These are phyloP conservation scores for Etheostoma cragini DNA, from an alignment of 2,113 vertebrate genomes.

Conservation along the genomic window DNA sequence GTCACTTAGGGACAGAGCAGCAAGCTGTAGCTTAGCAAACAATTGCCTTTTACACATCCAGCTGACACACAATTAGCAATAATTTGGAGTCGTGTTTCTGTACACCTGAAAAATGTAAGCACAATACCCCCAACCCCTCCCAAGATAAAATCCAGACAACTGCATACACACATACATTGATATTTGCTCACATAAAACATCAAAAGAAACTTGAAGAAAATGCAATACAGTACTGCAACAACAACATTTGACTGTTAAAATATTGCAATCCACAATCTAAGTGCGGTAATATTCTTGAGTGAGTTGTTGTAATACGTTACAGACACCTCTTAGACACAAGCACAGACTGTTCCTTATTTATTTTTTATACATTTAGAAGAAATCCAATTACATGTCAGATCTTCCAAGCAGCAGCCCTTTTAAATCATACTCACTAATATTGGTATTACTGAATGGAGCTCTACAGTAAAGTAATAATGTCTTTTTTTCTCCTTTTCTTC, in stretches of 20 bases:
- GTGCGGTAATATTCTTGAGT: background rate
- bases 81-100: too few relatives aligned
- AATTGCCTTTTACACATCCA: too few relatives aligned
- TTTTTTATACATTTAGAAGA: constrained; percentile 44
- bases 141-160: too few relatives aligned
- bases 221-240: background rate
- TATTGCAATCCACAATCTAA: background rate
- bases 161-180: background rate
- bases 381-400: constrained; percentile 64
- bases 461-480: constrained; percentile 1
- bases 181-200: background rate
- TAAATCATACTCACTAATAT: constrained; percentile 33
- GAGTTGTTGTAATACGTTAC: background rate
- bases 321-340: background rate
- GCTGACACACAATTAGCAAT: too few relatives aligned
- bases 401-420: constrained; percentile 31
- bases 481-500: constrained; percentile 14
- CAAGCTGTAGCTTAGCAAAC: background rate
- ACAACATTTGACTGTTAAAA: background rate
- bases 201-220: background rate
- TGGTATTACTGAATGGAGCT: constrained; percentile 25
- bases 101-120: too few relatives aligned
- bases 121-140: too few relatives aligned
- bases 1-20: background rate
- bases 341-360: constrained; percentile 46